Conservation (phyloP, 2,797 vertebrate genomes). For the Trematomus bernacchii region DNA sequence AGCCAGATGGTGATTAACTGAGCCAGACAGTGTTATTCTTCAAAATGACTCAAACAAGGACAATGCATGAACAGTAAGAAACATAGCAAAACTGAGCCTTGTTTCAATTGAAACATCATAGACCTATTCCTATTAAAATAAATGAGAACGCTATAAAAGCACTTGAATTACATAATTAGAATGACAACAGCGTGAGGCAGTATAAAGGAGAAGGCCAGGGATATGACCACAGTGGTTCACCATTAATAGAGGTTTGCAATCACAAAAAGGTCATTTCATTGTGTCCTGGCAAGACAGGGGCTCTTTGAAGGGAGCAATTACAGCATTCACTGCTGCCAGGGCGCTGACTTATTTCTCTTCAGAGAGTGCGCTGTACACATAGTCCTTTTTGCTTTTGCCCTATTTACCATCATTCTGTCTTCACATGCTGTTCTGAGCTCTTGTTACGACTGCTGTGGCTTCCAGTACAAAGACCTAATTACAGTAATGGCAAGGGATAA, state of each 20-base stretch:
- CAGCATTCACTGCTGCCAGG: slow-evolving; percentile 74
- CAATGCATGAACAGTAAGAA: slow-evolving; percentile 32
- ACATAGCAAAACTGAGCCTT: slow-evolving; percentile 27
- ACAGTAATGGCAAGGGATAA: slow-evolving; percentile 80
- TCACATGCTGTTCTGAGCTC: slow-evolving; percentile 71
- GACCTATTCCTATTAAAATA: slow-evolving; percentile 39
- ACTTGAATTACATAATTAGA: slow-evolving; percentile 63
- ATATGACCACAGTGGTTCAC: slow-evolving; percentile 65
- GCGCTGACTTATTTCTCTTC: slow-evolving; percentile 77
- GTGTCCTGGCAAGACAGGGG: slow-evolving; percentile 73
- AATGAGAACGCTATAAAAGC: slow-evolving; percentile 54
- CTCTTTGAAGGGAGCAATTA: slow-evolving; percentile 83
- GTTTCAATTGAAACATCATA: slow-evolving; percentile 37
- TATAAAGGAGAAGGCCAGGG: slow-evolving; percentile 52
- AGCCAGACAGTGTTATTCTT: slow-evolving; percentile 49
- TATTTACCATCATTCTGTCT: slow-evolving; percentile 78
- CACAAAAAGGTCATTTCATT: slow-evolving; percentile 82
- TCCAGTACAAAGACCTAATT: slow-evolving; percentile 79
- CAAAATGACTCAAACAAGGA: slow-evolving; percentile 60
- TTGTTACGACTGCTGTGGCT: slow-evolving; percentile 70
- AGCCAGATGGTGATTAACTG: slow-evolving; percentile 74
- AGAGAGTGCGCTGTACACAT: slow-evolving; percentile 69
- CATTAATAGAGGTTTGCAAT: slow-evolving; percentile 77
- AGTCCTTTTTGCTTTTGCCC: slow-evolving; percentile 75
- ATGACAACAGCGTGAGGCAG: slow-evolving; percentile 37